Conservation (phyloP, 2,888 invertebrate genomes). For the Prosapia bicincta region DNA sequence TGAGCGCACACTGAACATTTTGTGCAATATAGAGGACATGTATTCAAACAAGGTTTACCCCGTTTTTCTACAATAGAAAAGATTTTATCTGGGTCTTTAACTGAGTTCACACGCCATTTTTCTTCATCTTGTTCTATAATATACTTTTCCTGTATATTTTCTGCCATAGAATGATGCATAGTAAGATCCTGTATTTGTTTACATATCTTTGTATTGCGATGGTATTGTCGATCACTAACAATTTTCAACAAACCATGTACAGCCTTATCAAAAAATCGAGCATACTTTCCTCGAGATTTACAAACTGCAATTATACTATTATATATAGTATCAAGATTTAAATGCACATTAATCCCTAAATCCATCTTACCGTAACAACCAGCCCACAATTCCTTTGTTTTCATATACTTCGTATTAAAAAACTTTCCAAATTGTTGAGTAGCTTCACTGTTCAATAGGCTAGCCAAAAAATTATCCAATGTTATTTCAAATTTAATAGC, state of each 20-base stretch:
- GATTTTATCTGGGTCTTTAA: constrained; percentile 26
- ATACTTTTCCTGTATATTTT: constrained; percentile 20
- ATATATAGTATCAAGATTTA: constrained; percentile 29
- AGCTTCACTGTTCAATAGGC: constrained; percentile 16
- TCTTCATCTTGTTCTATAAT: constrained; percentile 16
- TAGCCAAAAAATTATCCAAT: constrained; percentile 20
- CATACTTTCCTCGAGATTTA: constrained; percentile 28
- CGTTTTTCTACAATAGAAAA: constrained; percentile 23
- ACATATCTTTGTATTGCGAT: constrained; percentile 26
- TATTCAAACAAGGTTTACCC: background rate
- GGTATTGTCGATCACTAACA: constrained; percentile 30
- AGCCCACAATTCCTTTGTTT: constrained; percentile 30
- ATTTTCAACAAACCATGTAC: constrained; percentile 30
- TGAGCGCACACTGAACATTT: constrained; percentile 30
- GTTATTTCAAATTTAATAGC: constrained; percentile 16
- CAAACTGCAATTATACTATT: constrained; percentile 30
- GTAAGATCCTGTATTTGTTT: constrained; percentile 26
- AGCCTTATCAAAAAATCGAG: constrained; percentile 28
- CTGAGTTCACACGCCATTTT: constrained; percentile 30
- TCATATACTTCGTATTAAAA: constrained; percentile 29
- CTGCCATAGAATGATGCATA: constrained; percentile 26
- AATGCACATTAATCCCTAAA: constrained; percentile 26
- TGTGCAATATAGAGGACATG: constrained; percentile 15
- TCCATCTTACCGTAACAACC: constrained; percentile 30
- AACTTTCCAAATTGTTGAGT: constrained; percentile 28